Percentiles rank a stretch among this genome's conserved stretches.
Conservation (phyloP, 2,797 vertebrate species). For the Menidia menidia region DNA sequence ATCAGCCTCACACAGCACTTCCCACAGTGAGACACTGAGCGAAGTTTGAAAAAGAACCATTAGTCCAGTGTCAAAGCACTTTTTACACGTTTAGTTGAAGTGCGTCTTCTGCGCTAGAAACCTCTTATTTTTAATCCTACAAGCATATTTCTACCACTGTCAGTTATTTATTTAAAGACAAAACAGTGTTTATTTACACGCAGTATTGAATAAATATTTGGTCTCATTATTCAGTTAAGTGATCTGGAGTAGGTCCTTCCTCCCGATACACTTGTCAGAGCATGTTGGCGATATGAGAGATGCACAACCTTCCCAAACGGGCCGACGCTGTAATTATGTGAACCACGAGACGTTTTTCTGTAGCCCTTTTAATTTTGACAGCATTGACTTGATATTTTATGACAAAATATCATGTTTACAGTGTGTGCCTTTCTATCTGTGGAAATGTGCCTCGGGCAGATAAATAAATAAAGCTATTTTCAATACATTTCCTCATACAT, state of each 20-base stretch:
- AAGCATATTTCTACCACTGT: constrained; percentile 54
- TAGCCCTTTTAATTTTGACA: constrained; percentile 67
- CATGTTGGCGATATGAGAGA: constrained; percentile 49
- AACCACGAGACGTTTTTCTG: constrained; percentile 58
- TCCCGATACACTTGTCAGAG: constrained; percentile 19
- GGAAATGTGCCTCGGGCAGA: constrained; percentile 68
- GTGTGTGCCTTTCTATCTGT: constrained; percentile 85
- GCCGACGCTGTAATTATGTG: constrained; percentile 51
- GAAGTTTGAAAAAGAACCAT: too few relatives aligned
- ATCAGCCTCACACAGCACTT: neutral
- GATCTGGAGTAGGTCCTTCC: constrained; percentile 37
- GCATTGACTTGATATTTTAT: constrained; percentile 57
- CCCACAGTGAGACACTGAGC: neutral
- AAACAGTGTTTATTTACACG: constrained; percentile 49
- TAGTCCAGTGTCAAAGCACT: constrained; percentile 12
- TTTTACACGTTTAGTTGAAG: constrained; percentile 36
- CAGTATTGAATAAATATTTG: constrained; percentile 72
- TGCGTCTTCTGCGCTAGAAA: constrained; percentile 20
- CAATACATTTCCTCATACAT: constrained; percentile 68
- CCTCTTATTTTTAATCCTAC: neutral
- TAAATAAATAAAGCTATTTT: constrained; percentile 85
- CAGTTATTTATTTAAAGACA: constrained; percentile 78
- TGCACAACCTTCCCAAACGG: constrained; percentile 56
- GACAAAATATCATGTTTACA: constrained; percentile 59
- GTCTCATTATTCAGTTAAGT: constrained; percentile 33